Conservation (phyloP, 2,888 invertebrate species). For the Chromoteleia sp. region DNA sequence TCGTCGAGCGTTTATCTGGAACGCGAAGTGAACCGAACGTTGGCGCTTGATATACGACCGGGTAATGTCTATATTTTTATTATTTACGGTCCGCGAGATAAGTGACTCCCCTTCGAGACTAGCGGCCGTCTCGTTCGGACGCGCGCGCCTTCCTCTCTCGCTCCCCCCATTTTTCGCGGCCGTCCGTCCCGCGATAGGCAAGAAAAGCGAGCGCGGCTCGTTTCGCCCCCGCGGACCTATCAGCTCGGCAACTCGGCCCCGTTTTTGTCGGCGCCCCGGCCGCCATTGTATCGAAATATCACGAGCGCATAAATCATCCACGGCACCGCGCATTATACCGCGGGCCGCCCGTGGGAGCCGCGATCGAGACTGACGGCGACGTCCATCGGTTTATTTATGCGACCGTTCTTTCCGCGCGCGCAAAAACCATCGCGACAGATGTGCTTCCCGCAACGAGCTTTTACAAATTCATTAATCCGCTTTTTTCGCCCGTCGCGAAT, state of each 20-base stretch:
- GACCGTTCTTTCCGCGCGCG: constrained; percentile 27
- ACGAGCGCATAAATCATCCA: constrained; percentile 80
- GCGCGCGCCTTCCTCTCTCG: constrained; percentile 32
- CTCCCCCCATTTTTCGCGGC: constrained; percentile 21
- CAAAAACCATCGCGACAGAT: constrained; percentile 53
- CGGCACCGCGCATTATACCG: constrained; percentile 79
- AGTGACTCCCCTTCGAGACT: constrained; percentile 75
- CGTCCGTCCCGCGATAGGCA: constrained; percentile 71
- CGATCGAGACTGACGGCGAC: constrained; percentile 78
- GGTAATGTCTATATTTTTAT: constrained; percentile 84
- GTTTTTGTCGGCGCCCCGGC: constrained; percentile 29
- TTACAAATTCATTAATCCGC: constrained; percentile 49
- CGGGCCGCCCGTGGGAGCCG: constrained; percentile 75
- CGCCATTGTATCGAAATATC: constrained; percentile 80
- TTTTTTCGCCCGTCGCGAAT: constrained; percentile 32
- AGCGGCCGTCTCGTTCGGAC: constrained; percentile 54
- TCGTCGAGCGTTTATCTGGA: constrained; percentile 78
- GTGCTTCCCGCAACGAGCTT: constrained; percentile 48
- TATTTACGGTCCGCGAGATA: constrained; percentile 84
- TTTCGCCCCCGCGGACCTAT: constrained; percentile 78
- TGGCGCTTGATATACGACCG: constrained; percentile 80
- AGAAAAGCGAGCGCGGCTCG: constrained; percentile 80
- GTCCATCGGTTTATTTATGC: constrained; percentile 77
- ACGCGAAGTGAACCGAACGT: constrained; percentile 78
- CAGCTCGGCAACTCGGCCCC: constrained; percentile 67